Conservation (phyloP, 2,113 vertebrate genomes). For the Symphodus melops region DNA sequence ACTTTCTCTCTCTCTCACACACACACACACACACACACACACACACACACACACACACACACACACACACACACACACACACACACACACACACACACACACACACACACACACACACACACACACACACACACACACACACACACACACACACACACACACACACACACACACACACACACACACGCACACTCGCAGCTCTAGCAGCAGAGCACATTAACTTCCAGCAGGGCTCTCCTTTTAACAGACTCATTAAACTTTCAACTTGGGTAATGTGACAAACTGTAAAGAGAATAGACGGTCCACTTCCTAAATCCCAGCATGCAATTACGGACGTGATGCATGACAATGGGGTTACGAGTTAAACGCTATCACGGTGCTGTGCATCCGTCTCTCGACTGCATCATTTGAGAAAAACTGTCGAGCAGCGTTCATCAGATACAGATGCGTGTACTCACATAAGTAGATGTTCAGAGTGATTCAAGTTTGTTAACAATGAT, state of each 20-base stretch:
- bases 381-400: slow-evolving; percentile 7
- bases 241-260: slow-evolving; percentile 67
- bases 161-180: too few relatives aligned
- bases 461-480: too few relatives aligned
- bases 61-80: too few relatives aligned
- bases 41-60: neutral
- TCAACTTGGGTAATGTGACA: slow-evolving; percentile 52
- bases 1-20: slow-evolving; percentile 18
- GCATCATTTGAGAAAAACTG: neutral
- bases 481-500: too few relatives aligned
- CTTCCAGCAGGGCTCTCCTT: slow-evolving; percentile 40
- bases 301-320: slow-evolving; percentile 29
- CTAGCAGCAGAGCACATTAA: slow-evolving; percentile 47
- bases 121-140: slow-evolving; percentile 12
- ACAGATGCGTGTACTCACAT: neutral
- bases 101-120: neutral
- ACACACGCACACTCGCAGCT: slow-evolving; percentile 13
- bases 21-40: slow-evolving; percentile 9
- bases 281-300: slow-evolving; percentile 44
- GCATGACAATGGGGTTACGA: slow-evolving; percentile 16
- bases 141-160: neutral
- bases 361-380: neutral
- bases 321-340: slow-evolving; percentile 25
- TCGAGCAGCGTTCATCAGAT: neutral
- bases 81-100: slow-evolving; percentile 9